These are phyloP conservation scores for Seira ritae DNA, from an alignment of 2,888 invertebrate genomes.

Conservation along the genomic window DNA sequence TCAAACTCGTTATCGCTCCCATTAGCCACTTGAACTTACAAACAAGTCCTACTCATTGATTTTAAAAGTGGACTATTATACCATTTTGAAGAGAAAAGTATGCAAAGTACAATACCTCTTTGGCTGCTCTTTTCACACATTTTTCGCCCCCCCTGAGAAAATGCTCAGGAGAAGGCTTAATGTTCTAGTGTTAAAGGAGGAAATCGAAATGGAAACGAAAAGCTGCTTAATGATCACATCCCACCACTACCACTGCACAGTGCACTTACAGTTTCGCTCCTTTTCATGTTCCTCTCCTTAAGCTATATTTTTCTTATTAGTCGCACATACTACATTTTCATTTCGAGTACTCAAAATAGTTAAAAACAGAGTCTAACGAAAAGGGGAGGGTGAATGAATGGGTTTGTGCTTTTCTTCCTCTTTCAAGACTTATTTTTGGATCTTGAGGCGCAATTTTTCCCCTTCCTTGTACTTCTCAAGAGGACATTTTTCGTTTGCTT, in stretches of 20 bases:
- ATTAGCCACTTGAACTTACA: slow-evolving; percentile 49
- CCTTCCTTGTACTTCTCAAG: slow-evolving; percentile 18
- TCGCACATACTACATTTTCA: neutral
- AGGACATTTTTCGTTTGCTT: slow-evolving; percentile 18
- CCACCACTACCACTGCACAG: too few species aligned
- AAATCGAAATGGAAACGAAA: slow-evolving; percentile 49
- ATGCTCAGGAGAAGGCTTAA: neutral
- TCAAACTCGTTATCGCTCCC: slow-evolving; percentile 44
- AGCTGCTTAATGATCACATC: slow-evolving; percentile 55
- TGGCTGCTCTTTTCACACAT: too few species aligned
- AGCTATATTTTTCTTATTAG: neutral
- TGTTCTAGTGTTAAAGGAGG: neutral
- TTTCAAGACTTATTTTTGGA: slow-evolving; percentile 27
- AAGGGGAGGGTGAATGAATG: slow-evolving; percentile 50
- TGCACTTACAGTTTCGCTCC: slow-evolving; percentile 1
- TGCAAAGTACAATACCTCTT: too few species aligned
- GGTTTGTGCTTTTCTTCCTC: slow-evolving; percentile 31
- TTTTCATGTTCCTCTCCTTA: slow-evolving; percentile 35
- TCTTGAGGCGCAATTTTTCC: slow-evolving; percentile 32
- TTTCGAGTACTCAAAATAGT: slow-evolving; percentile 41
- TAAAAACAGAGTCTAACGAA: slow-evolving; percentile 51
- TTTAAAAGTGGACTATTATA: slow-evolving; percentile 55
- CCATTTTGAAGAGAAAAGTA: slow-evolving; percentile 42
- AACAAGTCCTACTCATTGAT: slow-evolving; percentile 51
- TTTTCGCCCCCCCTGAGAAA: too few species aligned